Percentiles rank a stretch among this genome's conserved stretches.
phyloP scores from a whole-genome alignment of 2,888 invertebrate species.

The Habrosyne pyritoides region DNA sequence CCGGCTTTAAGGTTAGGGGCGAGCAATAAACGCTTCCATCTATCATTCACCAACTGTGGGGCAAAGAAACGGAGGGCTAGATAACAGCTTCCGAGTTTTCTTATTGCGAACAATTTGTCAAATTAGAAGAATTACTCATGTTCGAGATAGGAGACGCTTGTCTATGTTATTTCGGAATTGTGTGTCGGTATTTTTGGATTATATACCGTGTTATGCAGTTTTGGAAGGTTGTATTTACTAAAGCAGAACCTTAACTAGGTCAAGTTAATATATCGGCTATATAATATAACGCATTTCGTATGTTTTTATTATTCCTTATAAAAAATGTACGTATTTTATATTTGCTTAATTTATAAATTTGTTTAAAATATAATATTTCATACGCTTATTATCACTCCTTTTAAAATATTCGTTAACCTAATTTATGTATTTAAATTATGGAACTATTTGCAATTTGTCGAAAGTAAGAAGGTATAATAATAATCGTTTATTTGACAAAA shows the following conservation, averaged over 20 bases:
- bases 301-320: no score
- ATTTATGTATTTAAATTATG: neutral
- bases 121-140: constrained; percentile 17
- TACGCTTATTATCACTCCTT: neutral
- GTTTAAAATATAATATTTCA: neutral
- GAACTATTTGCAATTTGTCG: neutral
- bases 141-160: neutral
- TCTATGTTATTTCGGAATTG: neutral
- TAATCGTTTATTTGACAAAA: no score
- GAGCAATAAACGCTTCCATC: constrained; percentile 22
- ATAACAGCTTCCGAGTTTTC: constrained; percentile 28
- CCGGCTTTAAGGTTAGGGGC: neutral
- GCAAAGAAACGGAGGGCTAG: constrained; percentile 16
- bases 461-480: neutral
- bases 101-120: constrained; percentile 35
- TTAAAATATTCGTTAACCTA: neutral
- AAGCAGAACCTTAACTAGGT: no score
- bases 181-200: neutral
- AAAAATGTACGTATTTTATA: no score
- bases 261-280: no score
- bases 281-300: no score
- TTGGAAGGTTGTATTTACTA: neutral
- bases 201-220: neutral
- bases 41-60: constrained; percentile 25
- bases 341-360: no score